Conservation (phyloP, 92 coral and sea anemone species). For the Meandrina meandrites region DNA sequence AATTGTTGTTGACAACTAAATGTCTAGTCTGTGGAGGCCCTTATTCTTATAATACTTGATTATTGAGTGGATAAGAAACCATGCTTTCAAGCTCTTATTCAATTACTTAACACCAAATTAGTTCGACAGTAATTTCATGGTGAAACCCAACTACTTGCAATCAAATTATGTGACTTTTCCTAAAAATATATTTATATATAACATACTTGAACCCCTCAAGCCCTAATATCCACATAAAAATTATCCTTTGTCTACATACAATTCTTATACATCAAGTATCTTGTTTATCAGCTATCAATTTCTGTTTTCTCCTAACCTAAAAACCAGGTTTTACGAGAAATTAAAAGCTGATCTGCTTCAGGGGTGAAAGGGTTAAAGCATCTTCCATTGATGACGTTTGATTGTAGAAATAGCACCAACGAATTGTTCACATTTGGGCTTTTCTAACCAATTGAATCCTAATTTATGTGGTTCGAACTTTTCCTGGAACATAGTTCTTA, state of each 20-base stretch:
- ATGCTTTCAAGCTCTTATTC: neutral
- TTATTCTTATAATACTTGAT: too few species aligned
- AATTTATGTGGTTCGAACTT: slow-evolving; percentile 84
- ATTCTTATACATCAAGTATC: neutral
- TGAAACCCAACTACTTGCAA: neutral
- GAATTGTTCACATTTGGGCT: neutral
- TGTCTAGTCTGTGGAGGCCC: too few species aligned
- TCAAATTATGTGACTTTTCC: neutral
- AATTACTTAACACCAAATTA: neutral
- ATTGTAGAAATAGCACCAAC: neutral
- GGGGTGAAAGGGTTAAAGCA: neutral
- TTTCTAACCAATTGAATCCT: neutral
- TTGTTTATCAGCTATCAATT: neutral
- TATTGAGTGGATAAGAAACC: neutral
- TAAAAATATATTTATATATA: neutral
- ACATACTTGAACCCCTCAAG: neutral
- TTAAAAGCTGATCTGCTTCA: neutral
- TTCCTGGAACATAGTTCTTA: slow-evolving; percentile 96
- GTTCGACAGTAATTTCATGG: neutral
- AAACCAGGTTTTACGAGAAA: neutral
- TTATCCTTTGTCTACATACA: neutral
- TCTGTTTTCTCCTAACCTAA: neutral
- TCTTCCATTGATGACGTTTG: neutral
- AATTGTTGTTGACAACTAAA: too few species aligned
- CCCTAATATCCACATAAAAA: neutral